Percentiles rank a stretch among this genome's conserved stretches.
Evolutionary conservation across 2,888 invertebrate species (phyloP).

Genomic region (Aricia artaxerxes): DNA sequence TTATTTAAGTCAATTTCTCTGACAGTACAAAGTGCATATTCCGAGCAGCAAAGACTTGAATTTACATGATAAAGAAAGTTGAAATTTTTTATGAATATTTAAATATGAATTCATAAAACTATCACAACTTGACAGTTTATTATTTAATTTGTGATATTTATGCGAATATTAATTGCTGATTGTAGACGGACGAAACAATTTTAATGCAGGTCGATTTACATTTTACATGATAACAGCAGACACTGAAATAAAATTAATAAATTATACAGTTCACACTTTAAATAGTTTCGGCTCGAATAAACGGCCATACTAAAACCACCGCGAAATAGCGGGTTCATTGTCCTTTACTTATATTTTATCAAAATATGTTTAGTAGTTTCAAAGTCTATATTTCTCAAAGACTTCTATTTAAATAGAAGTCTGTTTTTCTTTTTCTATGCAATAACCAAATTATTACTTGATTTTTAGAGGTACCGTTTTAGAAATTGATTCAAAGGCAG

Average conservation of each 20-base stretch:
- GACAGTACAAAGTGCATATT: neutral
- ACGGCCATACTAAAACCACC: neutral
- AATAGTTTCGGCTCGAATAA: neutral
- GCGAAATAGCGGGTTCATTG: too few species aligned
- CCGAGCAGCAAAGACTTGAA: neutral
- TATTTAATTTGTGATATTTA: slow-evolving; percentile 11
- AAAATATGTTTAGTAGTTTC: too few species aligned
- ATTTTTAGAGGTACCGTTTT: too few species aligned
- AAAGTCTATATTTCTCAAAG: too few species aligned
- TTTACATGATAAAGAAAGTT: neutral
- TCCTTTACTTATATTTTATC: too few species aligned
- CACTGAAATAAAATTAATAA: neutral
- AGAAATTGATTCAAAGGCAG: too few species aligned
- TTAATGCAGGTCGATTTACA: neutral
- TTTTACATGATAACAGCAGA: neutral
- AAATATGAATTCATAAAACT: neutral
- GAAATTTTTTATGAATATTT: neutral
- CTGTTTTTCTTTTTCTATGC: too few species aligned
- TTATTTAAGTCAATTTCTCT: too few species aligned
- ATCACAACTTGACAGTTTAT: neutral
- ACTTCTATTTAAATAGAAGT: too few species aligned
- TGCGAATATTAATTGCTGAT: neutral
- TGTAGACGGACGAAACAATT: neutral
- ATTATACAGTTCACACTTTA: too few species aligned
- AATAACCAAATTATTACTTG: too few species aligned